A percentile compares a stretch with the other conserved stretches of the same genome.
Conservation (phyloP, 2,113 vertebrate genomes). For the Psittacula cyanocephala region DNA sequence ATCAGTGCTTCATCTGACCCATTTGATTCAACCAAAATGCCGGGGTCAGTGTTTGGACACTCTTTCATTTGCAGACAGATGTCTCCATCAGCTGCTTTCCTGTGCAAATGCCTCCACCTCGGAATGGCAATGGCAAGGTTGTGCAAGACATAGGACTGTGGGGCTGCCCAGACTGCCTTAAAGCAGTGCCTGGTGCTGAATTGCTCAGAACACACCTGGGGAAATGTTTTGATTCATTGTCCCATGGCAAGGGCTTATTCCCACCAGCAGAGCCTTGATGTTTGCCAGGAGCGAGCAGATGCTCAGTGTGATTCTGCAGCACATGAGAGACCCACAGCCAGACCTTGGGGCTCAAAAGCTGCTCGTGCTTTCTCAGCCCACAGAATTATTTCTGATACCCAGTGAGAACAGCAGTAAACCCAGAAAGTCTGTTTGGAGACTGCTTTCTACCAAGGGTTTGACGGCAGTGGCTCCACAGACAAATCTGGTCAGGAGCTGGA, state of each 20-base stretch:
- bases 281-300: not conserved
- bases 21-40: not conserved
- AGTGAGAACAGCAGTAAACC: not conserved
- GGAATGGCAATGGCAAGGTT: not conserved
- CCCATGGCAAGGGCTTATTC: not conserved
- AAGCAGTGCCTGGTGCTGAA: not conserved
- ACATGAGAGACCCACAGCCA: too few relatives aligned
- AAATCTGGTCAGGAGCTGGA: not conserved
- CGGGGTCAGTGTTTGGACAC: not conserved
- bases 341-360: not conserved
- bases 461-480: fast-evolving
- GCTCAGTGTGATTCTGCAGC: too few relatives aligned
- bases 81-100: conserved; percentile 11
- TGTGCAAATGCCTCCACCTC: not conserved
- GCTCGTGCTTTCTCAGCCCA: not conserved
- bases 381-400: not conserved
- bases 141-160: not conserved
- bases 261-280: fast-evolving
- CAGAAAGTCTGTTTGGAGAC: not conserved
- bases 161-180: not conserved
- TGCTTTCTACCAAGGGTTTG: too few relatives aligned
- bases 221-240: not conserved
- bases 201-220: not conserved
- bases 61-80: conserved; percentile 3
- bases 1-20: conserved; percentile 47